Conservation (phyloP, 2,797 vertebrate genomes). For the Nyctibius grandis region DNA sequence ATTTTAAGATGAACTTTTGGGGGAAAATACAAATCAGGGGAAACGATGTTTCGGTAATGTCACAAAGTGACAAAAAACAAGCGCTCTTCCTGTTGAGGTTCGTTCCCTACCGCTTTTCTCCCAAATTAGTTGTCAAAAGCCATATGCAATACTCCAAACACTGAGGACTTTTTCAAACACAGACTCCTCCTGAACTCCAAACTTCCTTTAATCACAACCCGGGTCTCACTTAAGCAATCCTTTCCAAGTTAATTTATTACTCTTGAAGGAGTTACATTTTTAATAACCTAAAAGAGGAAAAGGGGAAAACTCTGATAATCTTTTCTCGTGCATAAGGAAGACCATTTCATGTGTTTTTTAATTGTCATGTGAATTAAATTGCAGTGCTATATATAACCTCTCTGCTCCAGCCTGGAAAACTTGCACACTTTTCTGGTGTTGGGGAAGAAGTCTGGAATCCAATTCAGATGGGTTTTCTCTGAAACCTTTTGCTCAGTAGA, state of each 20-base stretch:
- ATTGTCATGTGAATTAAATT: conserved; percentile 18
- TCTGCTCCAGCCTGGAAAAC: not conserved
- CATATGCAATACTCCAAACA: not conserved
- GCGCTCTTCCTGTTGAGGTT: conserved; percentile 31
- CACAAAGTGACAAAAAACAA: conserved; percentile 44
- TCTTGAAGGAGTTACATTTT: conserved; percentile 52
- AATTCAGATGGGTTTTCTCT: not conserved
- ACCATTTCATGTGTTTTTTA: conserved; percentile 22
- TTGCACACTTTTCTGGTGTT: not conserved
- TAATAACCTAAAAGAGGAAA: conserved; percentile 47
- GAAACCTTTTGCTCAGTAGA: not conserved
- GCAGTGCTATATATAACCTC: conserved; percentile 19
- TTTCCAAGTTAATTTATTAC: conserved; percentile 13
- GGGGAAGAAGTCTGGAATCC: not conserved
- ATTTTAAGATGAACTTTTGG: not conserved
- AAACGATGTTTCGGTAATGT: not conserved
- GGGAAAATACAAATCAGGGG: not conserved
- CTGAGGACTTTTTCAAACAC: not conserved
- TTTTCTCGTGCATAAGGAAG: conserved; percentile 31
- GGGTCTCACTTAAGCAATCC: not conserved
- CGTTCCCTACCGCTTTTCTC: not conserved
- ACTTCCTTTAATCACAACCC: conserved; percentile 35
- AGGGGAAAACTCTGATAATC: conserved; percentile 21
- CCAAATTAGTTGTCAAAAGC: conserved; percentile 37
- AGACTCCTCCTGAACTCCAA: not conserved